Evolutionary conservation across 92 coral and sea anemone genomes (phyloP).

Genomic region (Umimayanthus kanabou): DNA sequence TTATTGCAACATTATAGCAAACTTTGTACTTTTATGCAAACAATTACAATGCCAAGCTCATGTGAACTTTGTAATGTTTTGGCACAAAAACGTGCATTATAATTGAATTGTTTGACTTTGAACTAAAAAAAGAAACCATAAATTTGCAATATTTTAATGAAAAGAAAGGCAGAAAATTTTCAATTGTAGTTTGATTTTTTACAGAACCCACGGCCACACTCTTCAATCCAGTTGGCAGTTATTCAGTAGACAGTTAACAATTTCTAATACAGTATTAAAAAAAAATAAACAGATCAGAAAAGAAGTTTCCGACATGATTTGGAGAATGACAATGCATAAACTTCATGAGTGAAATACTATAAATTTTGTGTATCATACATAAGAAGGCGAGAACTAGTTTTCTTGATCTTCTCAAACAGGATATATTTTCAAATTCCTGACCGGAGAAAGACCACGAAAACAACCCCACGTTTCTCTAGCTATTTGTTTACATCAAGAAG

Average conservation of each 20-base stretch:
- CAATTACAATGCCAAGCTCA: neutral
- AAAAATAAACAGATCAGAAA: no score
- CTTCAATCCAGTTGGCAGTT: neutral
- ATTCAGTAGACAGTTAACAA: neutral
- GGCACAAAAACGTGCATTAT: neutral
- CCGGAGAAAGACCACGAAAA: neutral
- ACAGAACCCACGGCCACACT: neutral
- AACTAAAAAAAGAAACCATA: no score
- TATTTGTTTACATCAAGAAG: neutral
- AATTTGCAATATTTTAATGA: neutral
- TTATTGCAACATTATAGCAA: neutral
- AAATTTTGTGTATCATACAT: no score
- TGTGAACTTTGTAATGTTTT: neutral
- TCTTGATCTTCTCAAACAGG: neutral
- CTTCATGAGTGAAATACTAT: neutral
- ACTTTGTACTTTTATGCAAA: neutral
- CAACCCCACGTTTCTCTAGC: no score
- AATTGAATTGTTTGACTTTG: no score
- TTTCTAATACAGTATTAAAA: no score
- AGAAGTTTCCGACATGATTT: no score
- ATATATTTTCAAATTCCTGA: neutral
- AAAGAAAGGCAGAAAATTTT: neutral
- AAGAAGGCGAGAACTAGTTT: neutral
- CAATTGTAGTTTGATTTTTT: no score
- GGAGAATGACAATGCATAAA: no score